Evolutionary conservation across 2,113 vertebrate genomes (phyloP).

Genomic region (Nibea albiflora): DNA sequence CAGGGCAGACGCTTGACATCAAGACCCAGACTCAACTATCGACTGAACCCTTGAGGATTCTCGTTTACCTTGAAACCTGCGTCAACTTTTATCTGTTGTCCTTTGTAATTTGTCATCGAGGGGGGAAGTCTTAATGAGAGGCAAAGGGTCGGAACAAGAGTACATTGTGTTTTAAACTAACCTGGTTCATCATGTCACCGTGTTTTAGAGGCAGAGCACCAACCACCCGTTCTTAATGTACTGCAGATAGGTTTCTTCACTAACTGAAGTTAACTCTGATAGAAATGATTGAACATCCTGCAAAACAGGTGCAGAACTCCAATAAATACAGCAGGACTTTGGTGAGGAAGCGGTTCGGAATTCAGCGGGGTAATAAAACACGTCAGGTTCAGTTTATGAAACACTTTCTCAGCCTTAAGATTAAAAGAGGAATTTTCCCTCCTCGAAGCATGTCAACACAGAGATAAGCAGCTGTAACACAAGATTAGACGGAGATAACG

Average conservation of each 20-base stretch:
- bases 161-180: background rate
- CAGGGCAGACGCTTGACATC: too few species aligned
- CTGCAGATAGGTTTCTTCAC: background rate
- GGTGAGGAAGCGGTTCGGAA: background rate
- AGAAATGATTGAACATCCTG: background rate
- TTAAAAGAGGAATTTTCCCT: background rate
- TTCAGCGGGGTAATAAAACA: background rate
- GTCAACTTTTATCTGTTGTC: background rate
- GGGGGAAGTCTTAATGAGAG: background rate
- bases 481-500: background rate
- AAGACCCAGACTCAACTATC: background rate
- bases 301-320: background rate
- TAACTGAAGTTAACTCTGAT: background rate
- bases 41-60: background rate
- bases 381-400: background rate
- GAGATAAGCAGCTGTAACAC: conserved; percentile 3
- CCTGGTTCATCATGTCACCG: background rate
- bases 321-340: background rate
- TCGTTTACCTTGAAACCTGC: conserved; percentile 7
- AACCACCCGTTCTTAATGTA: too few species aligned
- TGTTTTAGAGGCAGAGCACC: background rate
- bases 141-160: background rate
- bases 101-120: conserved; percentile 18
- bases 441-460: background rate
- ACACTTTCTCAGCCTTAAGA: conserved; percentile 1